A percentile compares a stretch with the other conserved stretches of the same genome.
phyloP scores from a whole-genome alignment of 2,113 vertebrate genomes.

The Dicrurus megarhynchus region DNA sequence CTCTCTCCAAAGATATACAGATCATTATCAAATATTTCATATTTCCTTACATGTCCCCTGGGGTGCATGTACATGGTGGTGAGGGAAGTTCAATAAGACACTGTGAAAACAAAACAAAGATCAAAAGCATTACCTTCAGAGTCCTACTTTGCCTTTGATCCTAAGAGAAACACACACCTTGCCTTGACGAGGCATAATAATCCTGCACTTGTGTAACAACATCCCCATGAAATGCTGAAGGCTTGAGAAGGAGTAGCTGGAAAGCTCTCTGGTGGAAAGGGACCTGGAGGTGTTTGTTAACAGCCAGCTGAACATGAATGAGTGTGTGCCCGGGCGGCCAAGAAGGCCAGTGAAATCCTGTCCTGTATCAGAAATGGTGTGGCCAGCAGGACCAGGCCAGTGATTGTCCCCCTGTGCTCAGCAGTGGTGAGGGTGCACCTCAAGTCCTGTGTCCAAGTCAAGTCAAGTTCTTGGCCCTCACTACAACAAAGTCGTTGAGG shows the following conservation, averaged over 20 bases:
- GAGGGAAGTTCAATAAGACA: background rate
- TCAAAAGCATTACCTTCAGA: background rate
- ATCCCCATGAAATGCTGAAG: background rate
- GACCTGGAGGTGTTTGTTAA: background rate
- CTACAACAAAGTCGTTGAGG: no score
- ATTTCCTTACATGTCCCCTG: background rate
- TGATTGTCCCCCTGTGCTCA: fast-evolving
- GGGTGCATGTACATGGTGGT: background rate
- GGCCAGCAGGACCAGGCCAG: background rate
- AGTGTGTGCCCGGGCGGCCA: background rate
- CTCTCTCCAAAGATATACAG: background rate
- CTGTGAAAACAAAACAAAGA: background rate
- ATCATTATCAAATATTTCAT: background rate
- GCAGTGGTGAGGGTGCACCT: fast-evolving
- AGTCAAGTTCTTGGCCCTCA: background rate
- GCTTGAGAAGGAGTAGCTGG: background rate
- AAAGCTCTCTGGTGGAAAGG: background rate
- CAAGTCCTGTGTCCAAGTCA: background rate
- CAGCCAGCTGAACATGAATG: background rate
- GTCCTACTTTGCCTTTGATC: background rate
- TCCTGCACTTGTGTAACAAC: background rate
- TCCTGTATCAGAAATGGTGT: no score
- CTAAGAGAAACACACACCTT: background rate
- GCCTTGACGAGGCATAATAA: background rate
- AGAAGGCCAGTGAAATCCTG: background rate